These are phyloP conservation scores for Dermatemys mawii DNA, from an alignment of 2,113 vertebrate species.

Conservation along the genomic window DNA sequence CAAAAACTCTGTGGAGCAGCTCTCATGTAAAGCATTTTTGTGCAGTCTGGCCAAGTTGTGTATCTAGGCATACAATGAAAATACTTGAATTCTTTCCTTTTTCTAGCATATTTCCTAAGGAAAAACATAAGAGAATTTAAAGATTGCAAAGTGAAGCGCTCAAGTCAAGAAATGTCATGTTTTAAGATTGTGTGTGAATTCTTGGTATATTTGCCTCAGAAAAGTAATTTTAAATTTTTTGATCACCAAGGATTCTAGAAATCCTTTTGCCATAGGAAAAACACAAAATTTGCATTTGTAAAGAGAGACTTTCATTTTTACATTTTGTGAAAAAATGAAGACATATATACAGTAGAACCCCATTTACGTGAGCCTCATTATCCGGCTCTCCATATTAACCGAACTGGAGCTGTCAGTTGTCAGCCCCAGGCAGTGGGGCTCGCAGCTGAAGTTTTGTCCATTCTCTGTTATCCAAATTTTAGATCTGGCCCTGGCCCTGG, in stretches of 20 bases:
- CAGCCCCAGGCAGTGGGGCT: background rate
- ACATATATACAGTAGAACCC: background rate
- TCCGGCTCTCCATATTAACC: background rate
- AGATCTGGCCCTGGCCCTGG: background rate
- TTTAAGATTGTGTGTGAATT: background rate
- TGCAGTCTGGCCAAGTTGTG: background rate
- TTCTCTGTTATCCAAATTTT: background rate
- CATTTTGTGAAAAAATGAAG: background rate
- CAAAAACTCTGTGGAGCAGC: background rate
- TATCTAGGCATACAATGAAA: background rate
- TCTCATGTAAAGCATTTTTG: background rate
- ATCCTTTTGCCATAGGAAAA: background rate
- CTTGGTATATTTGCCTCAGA: background rate
- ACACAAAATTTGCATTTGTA: background rate
- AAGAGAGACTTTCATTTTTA: background rate
- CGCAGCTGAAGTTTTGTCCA: background rate
- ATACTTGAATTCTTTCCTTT: background rate
- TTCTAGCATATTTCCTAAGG: background rate
- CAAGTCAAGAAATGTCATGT: background rate
- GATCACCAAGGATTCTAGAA: background rate
- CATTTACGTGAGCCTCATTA: background rate
- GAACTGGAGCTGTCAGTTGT: background rate
- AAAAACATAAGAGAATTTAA: background rate
- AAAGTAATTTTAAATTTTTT: background rate
- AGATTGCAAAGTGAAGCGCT: background rate